Evolutionary conservation across 2,113 vertebrate species (phyloP), one percentile per base, ranked within the genome.

Genomic region (Dasypus novemcinctus): DNA sequence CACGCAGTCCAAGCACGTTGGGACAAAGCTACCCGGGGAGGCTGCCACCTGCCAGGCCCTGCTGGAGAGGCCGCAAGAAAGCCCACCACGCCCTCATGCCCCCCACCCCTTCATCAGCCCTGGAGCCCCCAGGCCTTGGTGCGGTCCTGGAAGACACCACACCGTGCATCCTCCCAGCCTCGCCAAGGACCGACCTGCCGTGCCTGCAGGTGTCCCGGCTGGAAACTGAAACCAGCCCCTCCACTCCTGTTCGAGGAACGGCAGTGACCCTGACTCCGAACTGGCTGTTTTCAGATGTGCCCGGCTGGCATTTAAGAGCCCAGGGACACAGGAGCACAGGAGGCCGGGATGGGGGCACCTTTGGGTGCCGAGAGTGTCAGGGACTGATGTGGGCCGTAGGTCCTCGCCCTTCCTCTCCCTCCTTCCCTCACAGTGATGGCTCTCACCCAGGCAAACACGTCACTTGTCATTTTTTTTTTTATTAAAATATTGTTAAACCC

Each of bases 401-500:
- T 6, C 49, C 72, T 43, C 13, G 63, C 2, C 31, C 7, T 36
- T 59, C 9, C 46, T 75, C 31, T 20, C 52, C 64, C 27, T 59
- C 29, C 21, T 46, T 69, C n/a, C 15, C n/a, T 61, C n/a, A 54
- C 33, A 76, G 33, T 12, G 31, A 7, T 46, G 72, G 74, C 46
- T 59, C 59, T 90, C 38, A 83, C 81, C 31, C 36, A 31, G 6
- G n/a, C 61, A 76, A 59, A 95, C 89, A 80, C 74, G 94, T 46
- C 13, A 76, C 0, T 82, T 93, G 90, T 78, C 87, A 87, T 93
- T 95, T 93, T 97, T 36, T 96, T 98, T 98, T 98, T 98, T 94
- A 98, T 98, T 98, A 98, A 98, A 98, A 98, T 98, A 98, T 95
- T 97, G 97, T 98, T 98, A 98, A 98, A 98, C 98, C 98, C 98